Percentiles rank a stretch among this genome's conserved stretches.
Evolutionary conservation across 2,888 invertebrate species (phyloP).

Genomic region (Tetranychus piercei): DNA sequence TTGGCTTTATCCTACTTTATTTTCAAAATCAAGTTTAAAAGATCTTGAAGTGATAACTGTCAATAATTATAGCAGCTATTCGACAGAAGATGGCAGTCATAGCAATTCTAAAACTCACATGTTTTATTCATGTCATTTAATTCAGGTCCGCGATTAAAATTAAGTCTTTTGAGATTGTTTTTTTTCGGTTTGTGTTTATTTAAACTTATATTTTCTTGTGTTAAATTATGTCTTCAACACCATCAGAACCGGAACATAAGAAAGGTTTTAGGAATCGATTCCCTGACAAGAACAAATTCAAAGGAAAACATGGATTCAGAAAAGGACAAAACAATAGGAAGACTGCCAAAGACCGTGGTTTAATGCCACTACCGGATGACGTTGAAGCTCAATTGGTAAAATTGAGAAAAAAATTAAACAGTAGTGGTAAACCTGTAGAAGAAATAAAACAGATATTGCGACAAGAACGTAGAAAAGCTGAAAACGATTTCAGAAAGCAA

Average conservation of each 20-base stretch:
- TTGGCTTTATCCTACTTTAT: not conserved
- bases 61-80: too few relatives aligned
- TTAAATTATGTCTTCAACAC: too few relatives aligned
- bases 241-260: too few relatives aligned
- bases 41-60: not conserved
- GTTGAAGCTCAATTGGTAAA: slow-evolving; percentile 24
- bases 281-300: too few relatives aligned
- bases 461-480: slow-evolving; percentile 24
- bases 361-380: slow-evolving; percentile 19
- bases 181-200: too few relatives aligned
- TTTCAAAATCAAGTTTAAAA: not conserved
- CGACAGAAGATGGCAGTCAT: too few relatives aligned
- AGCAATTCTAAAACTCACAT: too few relatives aligned
- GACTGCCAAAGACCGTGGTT: not conserved
- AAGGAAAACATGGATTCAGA: not conserved
- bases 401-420: slow-evolving; percentile 22
- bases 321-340: not conserved
- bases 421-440: slow-evolving; percentile 21
- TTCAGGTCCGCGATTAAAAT: too few relatives aligned
- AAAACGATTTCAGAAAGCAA: slow-evolving; percentile 21
- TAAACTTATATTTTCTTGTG: too few relatives aligned
- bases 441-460: slow-evolving; percentile 23
- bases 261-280: too few relatives aligned
- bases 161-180: too few relatives aligned
- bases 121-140: too few relatives aligned